Evolutionary conservation across 2,113 vertebrate species (phyloP).

Genomic region (Perognathus longimembris): DNA sequence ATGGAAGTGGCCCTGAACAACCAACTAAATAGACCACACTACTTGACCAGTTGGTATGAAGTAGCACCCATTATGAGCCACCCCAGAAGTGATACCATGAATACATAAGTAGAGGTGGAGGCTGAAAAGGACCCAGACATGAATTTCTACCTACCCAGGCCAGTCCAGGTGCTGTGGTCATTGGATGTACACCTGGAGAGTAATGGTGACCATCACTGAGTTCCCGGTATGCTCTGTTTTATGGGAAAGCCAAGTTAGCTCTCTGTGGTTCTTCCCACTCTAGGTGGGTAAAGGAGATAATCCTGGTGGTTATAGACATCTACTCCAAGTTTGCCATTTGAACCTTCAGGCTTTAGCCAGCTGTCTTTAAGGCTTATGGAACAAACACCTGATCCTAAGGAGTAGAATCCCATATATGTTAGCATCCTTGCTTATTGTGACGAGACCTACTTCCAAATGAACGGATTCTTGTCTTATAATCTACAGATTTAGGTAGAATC

Average conservation of each 20-base stretch:
- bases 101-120: neutral
- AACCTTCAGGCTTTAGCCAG: neutral
- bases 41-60: neutral
- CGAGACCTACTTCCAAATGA: fast-evolving
- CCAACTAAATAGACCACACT: neutral
- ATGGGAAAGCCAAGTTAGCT: neutral
- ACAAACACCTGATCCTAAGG: neutral
- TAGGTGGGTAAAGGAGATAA: neutral
- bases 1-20: neutral
- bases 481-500: neutral
- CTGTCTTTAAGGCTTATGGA: neutral
- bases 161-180: neutral
- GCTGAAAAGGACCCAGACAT: too few species aligned
- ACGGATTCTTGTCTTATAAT: neutral
- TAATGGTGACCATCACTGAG: neutral
- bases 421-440: neutral
- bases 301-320: neutral
- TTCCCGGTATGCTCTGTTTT: neutral
- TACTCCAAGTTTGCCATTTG: neutral
- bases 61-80: neutral
- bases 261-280: neutral
- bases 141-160: neutral
- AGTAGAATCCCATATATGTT: fast-evolving
- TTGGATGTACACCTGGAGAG: neutral
- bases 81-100: neutral